These are phyloP conservation scores for Eclectus roratus DNA, from an alignment of 2,113 vertebrate genomes.

Conservation along the genomic window DNA sequence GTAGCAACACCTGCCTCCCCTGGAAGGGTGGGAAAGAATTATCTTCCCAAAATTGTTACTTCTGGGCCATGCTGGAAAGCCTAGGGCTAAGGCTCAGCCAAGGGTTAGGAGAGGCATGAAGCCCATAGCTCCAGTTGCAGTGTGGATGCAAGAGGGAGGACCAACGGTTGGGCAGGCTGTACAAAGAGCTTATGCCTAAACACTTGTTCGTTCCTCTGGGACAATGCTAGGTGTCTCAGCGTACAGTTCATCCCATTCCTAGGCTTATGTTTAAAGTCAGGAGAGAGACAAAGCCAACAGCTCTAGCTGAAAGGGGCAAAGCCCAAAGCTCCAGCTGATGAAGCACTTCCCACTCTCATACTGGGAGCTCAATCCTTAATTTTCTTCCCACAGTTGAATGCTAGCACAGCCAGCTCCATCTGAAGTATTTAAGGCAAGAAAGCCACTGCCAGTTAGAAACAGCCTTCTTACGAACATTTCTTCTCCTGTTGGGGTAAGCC, in stretches of 20 bases:
- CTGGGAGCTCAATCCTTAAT: background rate
- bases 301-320: background rate
- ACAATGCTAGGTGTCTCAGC: background rate
- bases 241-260: background rate
- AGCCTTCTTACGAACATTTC: background rate
- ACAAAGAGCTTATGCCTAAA: background rate
- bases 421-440: background rate
- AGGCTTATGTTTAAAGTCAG: background rate
- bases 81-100: background rate
- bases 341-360: background rate
- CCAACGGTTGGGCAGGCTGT: background rate
- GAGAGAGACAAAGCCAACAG: background rate
- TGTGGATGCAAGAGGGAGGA: background rate
- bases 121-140: background rate
- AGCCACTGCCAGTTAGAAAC: background rate
- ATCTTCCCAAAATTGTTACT: background rate
- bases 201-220: background rate
- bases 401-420: background rate
- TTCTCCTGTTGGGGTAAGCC: background rate
- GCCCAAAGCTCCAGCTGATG: background rate
- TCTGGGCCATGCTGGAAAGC: background rate
- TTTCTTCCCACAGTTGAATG: background rate
- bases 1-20: background rate
- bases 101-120: background rate
- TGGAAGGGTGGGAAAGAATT: background rate